A percentile compares a stretch with the other conserved stretches of the same genome.
phyloP scores from a whole-genome alignment of 2,797 vertebrate genomes.

The Enteromius mattozi region DNA sequence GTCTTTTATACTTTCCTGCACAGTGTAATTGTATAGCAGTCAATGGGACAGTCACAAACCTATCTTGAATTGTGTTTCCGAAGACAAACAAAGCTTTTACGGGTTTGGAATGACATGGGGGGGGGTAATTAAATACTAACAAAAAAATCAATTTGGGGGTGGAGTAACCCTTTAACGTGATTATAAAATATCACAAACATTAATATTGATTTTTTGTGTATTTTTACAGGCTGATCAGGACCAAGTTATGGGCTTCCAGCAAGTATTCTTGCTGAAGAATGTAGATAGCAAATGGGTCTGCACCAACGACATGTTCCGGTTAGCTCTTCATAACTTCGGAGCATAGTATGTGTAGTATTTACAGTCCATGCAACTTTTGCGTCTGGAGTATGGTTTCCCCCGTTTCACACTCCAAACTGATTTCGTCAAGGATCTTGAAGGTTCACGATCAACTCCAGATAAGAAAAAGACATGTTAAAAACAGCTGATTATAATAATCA shows the following conservation, averaged over 20 bases:
- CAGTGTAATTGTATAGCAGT: too few species aligned
- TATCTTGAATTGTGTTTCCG: too few species aligned
- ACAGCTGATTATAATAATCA: constrained; percentile 38
- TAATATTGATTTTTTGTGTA: not conserved
- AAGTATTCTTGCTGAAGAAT: constrained; percentile 81
- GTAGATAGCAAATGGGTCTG: constrained; percentile 77
- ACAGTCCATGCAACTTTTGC: constrained; percentile 21
- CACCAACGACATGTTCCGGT: constrained; percentile 81
- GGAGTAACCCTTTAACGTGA: too few species aligned
- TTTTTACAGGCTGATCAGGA: constrained; percentile 76
- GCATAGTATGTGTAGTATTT: constrained; percentile 59
- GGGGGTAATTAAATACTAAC: too few species aligned
- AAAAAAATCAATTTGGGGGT: too few species aligned
- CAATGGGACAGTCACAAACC: too few species aligned
- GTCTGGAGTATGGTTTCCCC: constrained; percentile 1
- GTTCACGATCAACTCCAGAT: constrained; percentile 25
- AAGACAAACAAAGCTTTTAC: too few species aligned
- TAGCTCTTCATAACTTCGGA: constrained; percentile 81
- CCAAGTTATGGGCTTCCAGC: constrained; percentile 82
- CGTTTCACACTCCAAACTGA: constrained; percentile 23
- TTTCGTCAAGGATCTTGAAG: constrained; percentile 9
- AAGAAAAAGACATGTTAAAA: constrained; percentile 35
- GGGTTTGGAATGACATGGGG: too few species aligned
- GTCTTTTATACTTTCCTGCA: too few species aligned
- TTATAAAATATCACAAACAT: not conserved